Conservation (phyloP, 2,113 vertebrate genomes). For the Chitala chitala region DNA sequence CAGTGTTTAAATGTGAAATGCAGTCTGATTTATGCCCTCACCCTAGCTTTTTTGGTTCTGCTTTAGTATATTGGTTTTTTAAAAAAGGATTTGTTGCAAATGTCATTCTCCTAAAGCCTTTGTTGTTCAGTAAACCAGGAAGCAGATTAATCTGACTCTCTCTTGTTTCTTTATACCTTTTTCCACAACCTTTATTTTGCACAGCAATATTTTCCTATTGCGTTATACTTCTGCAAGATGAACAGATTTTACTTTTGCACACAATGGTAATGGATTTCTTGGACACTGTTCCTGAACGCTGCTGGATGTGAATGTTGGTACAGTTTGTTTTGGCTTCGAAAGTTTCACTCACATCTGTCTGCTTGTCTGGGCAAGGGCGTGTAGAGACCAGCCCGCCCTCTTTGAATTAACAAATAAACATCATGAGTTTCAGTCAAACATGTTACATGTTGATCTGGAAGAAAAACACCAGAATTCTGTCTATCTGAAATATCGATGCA, state of each 20-base stretch:
- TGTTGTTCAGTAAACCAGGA: conserved; percentile 63
- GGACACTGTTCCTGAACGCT: neutral
- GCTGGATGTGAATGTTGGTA: neutral
- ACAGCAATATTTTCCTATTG: neutral
- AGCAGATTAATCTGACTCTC: conserved; percentile 59
- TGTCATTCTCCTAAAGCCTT: conserved; percentile 38
- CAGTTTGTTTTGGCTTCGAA: neutral
- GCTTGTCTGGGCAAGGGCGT: neutral
- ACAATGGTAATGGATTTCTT: neutral
- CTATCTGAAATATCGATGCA: neutral
- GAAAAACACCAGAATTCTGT: neutral
- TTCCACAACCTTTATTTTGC: too few relatives aligned
- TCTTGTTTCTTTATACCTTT: conserved; percentile 56
- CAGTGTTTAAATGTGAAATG: too few relatives aligned
- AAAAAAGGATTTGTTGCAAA: neutral
- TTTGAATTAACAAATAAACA: neutral
- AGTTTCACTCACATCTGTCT: neutral
- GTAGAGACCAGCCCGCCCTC: neutral
- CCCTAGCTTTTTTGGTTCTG: too few relatives aligned
- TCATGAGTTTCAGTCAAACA: neutral
- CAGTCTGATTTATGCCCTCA: too few relatives aligned
- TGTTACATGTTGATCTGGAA: neutral
- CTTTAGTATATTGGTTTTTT: too few relatives aligned
- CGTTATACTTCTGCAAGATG: neutral
- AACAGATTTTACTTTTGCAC: neutral